Percentiles rank a stretch among this genome's conserved stretches.
Conservation (phyloP, 1,140 invertebrate species). For the Lamellibrachia luymesi region DNA sequence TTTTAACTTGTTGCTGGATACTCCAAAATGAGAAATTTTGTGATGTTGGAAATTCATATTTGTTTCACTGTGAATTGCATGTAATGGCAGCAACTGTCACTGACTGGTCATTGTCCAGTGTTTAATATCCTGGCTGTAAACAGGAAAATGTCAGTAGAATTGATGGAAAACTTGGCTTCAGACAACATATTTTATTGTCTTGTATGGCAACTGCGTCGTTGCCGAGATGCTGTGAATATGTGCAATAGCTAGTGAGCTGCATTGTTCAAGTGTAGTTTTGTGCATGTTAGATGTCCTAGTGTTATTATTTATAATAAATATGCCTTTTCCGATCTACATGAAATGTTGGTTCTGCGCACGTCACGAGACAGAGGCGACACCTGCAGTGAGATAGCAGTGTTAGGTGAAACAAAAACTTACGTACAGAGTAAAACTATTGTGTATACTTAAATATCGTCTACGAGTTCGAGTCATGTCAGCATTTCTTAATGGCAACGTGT, state of each 20-base stretch:
- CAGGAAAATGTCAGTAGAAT: background rate
- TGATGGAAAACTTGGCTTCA: background rate
- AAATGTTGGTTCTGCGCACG: background rate
- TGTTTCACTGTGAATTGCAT: background rate
- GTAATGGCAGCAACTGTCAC: background rate
- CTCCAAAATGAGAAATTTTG: background rate
- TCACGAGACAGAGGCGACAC: background rate
- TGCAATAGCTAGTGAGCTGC: background rate
- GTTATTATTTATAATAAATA: constrained; percentile 6
- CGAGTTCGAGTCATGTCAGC: constrained; percentile 3
- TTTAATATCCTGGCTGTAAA: background rate
- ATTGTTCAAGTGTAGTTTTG: constrained; percentile 5
- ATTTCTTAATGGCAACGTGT: constrained; percentile 5
- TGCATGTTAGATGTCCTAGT: constrained; percentile 4
- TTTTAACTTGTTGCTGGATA: background rate
- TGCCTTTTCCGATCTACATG: background rate
- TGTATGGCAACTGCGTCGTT: background rate
- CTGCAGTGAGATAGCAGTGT: background rate
- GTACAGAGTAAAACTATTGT: background rate
- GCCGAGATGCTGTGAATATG: constrained; percentile 3
- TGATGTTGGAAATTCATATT: background rate
- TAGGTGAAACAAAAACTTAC: background rate
- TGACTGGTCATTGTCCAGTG: background rate
- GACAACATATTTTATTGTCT: background rate
- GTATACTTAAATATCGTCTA: background rate